These are phyloP conservation scores for Ascaphus truei DNA, from an alignment of 2,113 vertebrate species.

Conservation along the genomic window DNA sequence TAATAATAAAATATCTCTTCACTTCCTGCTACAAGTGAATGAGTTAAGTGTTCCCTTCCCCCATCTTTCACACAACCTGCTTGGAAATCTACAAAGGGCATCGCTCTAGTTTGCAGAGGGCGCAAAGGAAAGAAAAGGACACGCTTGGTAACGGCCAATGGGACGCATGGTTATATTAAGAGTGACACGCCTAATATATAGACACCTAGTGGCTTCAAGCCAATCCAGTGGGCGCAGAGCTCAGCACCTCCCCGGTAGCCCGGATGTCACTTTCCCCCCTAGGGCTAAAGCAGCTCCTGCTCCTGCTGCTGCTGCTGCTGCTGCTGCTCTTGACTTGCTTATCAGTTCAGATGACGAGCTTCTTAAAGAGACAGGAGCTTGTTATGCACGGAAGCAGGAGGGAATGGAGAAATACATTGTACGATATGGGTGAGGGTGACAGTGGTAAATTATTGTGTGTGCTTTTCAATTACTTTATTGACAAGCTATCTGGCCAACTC, in stretches of 20 bases:
- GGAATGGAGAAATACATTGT: no score
- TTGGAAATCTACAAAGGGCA: conserved; percentile 1
- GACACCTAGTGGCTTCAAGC: conserved; percentile 4
- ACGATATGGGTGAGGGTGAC: no score
- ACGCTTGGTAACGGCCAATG: not conserved
- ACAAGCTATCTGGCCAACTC: no score
- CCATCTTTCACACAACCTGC: conserved; percentile 8
- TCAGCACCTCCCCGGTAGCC: conserved; percentile 10
- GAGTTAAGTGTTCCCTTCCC: not conserved
- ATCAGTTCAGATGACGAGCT: not conserved
- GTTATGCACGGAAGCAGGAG: not conserved
- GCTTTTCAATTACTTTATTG: no score
- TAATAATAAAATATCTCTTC: no score
- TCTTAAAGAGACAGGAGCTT: conserved; percentile 16
- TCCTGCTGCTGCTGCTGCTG: not conserved
- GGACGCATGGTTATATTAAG: not conserved
- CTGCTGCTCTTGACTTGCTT: conserved; percentile 3
- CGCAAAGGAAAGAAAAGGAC: conserved; percentile 15
- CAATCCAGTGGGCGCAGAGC: not conserved
- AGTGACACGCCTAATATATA: not conserved
- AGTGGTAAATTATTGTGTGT: no score
- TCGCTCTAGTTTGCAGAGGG: not conserved
- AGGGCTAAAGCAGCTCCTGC: conserved; percentile 3
- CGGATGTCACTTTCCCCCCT: conserved; percentile 25
- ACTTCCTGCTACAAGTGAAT: no score